These are phyloP conservation scores for Lithosia quadra DNA, from an alignment of 2,888 invertebrate species.

Conservation along the genomic window DNA sequence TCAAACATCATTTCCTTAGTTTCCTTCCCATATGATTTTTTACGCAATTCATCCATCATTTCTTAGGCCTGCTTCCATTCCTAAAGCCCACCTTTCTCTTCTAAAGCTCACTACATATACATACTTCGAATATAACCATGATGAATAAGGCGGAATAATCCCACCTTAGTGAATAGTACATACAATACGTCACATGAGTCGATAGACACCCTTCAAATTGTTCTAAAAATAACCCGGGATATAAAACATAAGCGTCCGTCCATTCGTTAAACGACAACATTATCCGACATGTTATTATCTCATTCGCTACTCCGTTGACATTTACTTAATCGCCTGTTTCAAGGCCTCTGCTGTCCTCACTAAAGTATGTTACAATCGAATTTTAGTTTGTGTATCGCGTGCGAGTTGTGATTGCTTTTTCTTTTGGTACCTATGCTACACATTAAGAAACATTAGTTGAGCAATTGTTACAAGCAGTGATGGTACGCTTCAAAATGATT, in stretches of 20 bases:
- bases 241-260: background rate
- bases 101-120: too few relatives aligned
- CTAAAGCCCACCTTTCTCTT: background rate
- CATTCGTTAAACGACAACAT: constrained; percentile 10
- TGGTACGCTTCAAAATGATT: background rate
- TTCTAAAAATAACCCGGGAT: background rate
- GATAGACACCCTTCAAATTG: background rate
- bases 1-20: background rate
- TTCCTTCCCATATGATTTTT: background rate
- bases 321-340: constrained; percentile 21
- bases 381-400: constrained; percentile 42
- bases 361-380: constrained; percentile 25
- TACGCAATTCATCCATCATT: background rate
- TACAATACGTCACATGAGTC: background rate
- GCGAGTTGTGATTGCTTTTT: constrained; percentile 45
- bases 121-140: background rate
- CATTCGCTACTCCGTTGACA: constrained; percentile 6
- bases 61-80: background rate
- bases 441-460: constrained; percentile 5
- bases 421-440: constrained; percentile 28
- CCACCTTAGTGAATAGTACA: background rate
- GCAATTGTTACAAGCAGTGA: constrained; percentile 11
- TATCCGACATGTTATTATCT: constrained; percentile 13
- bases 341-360: background rate
- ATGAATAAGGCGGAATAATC: background rate